A percentile compares a stretch with the other conserved stretches of the same genome.
Conservation (phyloP, 2,113 vertebrate genomes). For the Rafetus swinhoei region DNA sequence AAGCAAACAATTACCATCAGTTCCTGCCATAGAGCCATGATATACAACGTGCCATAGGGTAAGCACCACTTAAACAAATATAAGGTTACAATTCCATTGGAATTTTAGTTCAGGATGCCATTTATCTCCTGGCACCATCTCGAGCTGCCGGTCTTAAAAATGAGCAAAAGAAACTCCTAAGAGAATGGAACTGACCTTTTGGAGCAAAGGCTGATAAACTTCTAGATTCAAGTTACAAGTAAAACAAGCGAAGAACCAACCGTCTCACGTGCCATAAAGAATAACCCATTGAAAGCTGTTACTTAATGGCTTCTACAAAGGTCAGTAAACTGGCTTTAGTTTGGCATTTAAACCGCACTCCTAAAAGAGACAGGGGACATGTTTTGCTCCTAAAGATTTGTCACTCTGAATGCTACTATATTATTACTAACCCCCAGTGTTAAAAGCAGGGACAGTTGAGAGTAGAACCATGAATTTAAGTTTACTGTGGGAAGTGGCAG, state of each 20-base stretch:
- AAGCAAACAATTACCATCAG: neutral
- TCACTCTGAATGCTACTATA: neutral
- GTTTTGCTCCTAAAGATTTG: neutral
- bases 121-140: conserved; percentile 33
- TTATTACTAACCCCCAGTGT: neutral
- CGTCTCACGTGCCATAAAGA: conserved; percentile 41
- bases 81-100: neutral
- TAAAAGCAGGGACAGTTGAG: neutral
- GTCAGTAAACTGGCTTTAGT: neutral
- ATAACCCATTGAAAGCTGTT: conserved; percentile 21
- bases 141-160: conserved; percentile 6
- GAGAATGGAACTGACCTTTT: conserved; percentile 12
- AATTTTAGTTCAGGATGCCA: neutral
- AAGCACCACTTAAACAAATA: neutral
- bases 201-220: conserved; percentile 30
- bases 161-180: conserved; percentile 17
- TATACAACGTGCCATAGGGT: neutral
- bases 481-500: neutral
- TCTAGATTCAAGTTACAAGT: conserved; percentile 77
- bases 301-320: conserved; percentile 6
- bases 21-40: neutral
- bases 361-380: neutral
- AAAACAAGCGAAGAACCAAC: conserved; percentile 51
- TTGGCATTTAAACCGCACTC: neutral
- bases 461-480: neutral